A percentile compares a stretch with the other conserved stretches of the same genome.
phyloP scores from a whole-genome alignment of 2,113 vertebrate species.

The Chrysochloris asiatica region DNA sequence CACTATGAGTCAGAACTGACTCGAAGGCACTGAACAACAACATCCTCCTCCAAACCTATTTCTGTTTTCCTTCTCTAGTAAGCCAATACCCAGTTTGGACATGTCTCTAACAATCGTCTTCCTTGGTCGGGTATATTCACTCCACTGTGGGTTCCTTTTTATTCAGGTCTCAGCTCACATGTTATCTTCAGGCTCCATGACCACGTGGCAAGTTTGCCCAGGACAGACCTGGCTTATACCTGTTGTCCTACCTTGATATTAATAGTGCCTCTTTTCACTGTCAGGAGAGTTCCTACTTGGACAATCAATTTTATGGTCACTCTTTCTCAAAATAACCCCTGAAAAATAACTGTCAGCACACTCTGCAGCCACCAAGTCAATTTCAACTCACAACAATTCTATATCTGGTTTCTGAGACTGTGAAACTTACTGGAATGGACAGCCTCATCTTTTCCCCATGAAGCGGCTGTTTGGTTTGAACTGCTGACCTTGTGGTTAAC shows the following conservation, averaged over 20 bases:
- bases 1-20: too few species aligned
- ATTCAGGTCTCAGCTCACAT: conserved; percentile 11
- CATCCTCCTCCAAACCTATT: too few species aligned
- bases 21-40: too few species aligned
- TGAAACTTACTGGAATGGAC: too few species aligned
- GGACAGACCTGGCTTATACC: background rate
- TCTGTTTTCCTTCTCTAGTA: too few species aligned
- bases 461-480: too few species aligned
- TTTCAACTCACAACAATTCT: too few species aligned
- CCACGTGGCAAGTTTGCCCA: background rate
- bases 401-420: too few species aligned
- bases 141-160: background rate
- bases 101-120: background rate
- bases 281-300: background rate
- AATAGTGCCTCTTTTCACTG: background rate
- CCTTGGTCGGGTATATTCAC: background rate
- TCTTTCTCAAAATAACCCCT: conserved; percentile 13
- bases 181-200: background rate
- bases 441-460: too few species aligned
- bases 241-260: background rate
- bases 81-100: background rate
- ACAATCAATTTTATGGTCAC: background rate
- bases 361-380: background rate
- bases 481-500: too few species aligned
- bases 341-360: background rate